Evolutionary conservation across 2,797 vertebrate species (phyloP).

Genomic region (Lerista edwardsae): DNA sequence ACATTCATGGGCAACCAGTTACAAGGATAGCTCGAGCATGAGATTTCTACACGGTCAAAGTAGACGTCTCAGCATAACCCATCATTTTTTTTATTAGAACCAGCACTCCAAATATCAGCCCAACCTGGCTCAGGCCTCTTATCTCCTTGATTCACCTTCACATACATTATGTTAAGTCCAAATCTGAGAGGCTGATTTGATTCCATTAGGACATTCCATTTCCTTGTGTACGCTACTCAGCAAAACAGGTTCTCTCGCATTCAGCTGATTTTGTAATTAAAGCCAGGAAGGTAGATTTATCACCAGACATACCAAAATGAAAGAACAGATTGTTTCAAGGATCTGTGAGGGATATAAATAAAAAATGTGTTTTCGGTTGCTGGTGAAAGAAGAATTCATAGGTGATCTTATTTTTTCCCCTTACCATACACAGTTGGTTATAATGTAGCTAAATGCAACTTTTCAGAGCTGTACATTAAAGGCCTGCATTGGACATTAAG

Average conservation of each 20-base stretch:
- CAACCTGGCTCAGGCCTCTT: neutral
- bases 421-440: neutral
- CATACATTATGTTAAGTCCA: neutral
- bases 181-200: neutral
- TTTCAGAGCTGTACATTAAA: no score
- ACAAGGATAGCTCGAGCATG: neutral
- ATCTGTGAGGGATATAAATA: neutral
- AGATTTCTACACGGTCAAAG: neutral
- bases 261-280: constrained; percentile 10
- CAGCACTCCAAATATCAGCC: neutral
- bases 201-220: neutral
- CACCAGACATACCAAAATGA: neutral
- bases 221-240: neutral
- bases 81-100: neutral
- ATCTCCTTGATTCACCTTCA: neutral
- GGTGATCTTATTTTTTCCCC: neutral
- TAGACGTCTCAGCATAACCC: neutral
- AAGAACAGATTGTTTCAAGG: neutral
- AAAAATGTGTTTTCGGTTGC: neutral
- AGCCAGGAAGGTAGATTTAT: neutral
- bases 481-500: neutral
- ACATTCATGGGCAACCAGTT: neutral
- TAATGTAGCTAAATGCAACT: neutral
- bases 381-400: neutral
- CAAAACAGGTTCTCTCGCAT: neutral